phyloP scores from a whole-genome alignment of 2,888 invertebrate species.

The Lumbricus terrestris region DNA sequence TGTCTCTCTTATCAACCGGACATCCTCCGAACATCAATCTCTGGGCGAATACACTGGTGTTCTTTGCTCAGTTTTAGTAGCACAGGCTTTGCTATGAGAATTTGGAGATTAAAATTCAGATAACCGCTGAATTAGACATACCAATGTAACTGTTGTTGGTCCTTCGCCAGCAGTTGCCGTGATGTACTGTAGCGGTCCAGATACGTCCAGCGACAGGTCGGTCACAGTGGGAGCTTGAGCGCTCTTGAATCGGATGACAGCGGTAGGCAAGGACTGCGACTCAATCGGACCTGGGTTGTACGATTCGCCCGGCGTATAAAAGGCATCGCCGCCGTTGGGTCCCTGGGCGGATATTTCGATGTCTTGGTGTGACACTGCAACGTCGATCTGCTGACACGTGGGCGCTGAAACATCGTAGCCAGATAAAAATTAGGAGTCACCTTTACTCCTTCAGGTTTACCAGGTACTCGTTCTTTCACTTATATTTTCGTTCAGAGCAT shows the following conservation, averaged over 20 bases:
- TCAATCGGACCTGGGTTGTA: conserved; percentile 6
- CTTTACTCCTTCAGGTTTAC: neutral
- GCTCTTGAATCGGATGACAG: neutral
- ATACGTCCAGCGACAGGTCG: neutral
- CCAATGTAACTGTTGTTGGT: neutral
- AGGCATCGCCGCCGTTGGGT: neutral
- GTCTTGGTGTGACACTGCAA: neutral
- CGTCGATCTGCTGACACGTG: neutral
- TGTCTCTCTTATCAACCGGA: neutral
- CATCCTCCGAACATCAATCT: no score
- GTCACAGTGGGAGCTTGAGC: neutral
- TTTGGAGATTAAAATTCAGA: neutral
- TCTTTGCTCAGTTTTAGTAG: no score
- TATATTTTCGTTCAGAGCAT: neutral
- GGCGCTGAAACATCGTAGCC: neutral
- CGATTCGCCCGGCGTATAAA: neutral
- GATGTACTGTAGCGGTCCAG: neutral
- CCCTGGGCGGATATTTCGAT: neutral
- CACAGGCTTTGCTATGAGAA: no score
- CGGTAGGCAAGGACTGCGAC: neutral
- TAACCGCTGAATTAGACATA: neutral
- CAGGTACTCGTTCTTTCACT: neutral
- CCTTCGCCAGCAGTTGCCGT: conserved; percentile 9
- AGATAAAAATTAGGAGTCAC: neutral
- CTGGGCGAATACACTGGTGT: no score